Percentiles rank a stretch among this genome's conserved stretches.
phyloP scores from a whole-genome alignment of 2,113 vertebrate genomes.

The Sander lucioperca region DNA sequence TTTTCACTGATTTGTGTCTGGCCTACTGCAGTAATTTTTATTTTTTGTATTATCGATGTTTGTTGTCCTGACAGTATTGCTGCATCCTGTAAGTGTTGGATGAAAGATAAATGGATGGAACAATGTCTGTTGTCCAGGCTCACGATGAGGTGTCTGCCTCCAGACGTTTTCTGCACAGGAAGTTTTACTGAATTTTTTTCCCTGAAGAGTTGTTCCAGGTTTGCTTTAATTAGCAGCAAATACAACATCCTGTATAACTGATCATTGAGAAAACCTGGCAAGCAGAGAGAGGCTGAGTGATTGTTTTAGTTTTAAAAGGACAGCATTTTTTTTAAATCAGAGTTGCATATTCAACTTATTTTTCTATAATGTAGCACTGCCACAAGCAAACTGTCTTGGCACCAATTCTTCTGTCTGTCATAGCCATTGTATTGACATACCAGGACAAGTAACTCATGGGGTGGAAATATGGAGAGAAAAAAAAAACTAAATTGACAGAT shows the following conservation, averaged over 20 bases:
- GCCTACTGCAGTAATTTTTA: neutral
- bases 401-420: neutral
- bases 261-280: neutral
- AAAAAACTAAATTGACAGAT: neutral
- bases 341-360: neutral
- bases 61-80: neutral
- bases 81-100: neutral
- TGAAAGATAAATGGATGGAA: slow-evolving; percentile 7
- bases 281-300: neutral
- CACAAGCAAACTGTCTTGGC: too few relatives aligned
- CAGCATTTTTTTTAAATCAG: neutral
- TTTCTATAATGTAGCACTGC: neutral
- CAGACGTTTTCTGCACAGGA: slow-evolving; percentile 31
- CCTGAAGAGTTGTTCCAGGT: neutral
- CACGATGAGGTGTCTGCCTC: slow-evolving; percentile 8
- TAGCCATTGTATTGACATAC: neutral
- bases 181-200: neutral
- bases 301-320: neutral
- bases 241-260: slow-evolving; percentile 6
- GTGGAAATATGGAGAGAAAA: neutral
- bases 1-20: neutral
- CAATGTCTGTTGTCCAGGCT: slow-evolving; percentile 19
- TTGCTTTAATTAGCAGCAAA: neutral
- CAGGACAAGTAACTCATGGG: neutral
- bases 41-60: neutral